Base-by-base conservation (phyloP, 1,140 invertebrate species). In the Drosophila lini region DNA sequence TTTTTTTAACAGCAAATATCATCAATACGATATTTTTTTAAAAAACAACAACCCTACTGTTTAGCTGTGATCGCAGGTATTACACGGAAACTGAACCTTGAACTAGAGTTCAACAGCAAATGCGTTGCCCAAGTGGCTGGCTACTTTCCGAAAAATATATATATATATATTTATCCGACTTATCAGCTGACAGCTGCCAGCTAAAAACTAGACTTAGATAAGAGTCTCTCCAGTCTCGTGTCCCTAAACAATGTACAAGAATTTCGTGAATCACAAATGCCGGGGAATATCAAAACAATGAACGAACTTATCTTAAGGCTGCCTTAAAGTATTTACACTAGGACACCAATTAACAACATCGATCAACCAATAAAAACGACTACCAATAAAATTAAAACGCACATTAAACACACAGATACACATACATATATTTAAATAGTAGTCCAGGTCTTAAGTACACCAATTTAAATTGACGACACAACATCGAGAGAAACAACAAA, bases 381-480 rank as follows among this genome's bases (percentile, higher is more conserved):
- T 69, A 68, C 34, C 34, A 38, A 55, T n/a, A n/a, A 55, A 55
- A 38, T 55, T 38, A 55, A 55, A 38, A 53, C 4, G 52, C 32
- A 53, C 52, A 53, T 38, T 53, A 38, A 55, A 55, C 13, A 55
- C 52, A 55, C 47, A 71, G 22, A 69, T 50, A 50, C 10, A 44
- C 25, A 57, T 34, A 42, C 47, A 22, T 42, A 45, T 73, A 63
- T 50, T 34, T n/a, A 36, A 40, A n/a, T 32, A 36, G 44, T 22
- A 48, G 53, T 73, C 53, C 41, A 9, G 40, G 36, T 57, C 42
- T 78, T 78, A 56, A 62, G 52, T 73, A 86, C 79, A 82, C 80
- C 83, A 86, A 88, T 86, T 86, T 80, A 81, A 80, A 60, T 58
- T 53, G 76, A 79, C 80, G 52, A 73, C 69, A 77, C 64, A 88